phyloP scores from a whole-genome alignment of 2,113 vertebrate species.

The Menidia beryllina region DNA sequence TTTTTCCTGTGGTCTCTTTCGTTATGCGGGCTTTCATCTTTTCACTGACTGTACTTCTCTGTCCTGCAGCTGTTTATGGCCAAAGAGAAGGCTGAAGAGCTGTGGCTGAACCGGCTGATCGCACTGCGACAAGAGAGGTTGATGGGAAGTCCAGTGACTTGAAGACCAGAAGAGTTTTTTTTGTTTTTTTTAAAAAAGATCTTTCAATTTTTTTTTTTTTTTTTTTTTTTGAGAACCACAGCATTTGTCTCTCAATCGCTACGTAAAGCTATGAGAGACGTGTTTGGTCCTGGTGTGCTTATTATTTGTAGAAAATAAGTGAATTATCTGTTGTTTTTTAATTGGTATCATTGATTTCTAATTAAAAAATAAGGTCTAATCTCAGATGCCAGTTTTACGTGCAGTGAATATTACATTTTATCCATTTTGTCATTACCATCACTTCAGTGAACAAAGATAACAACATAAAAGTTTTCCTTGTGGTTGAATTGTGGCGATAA shows the following conservation, averaged over 20 bases:
- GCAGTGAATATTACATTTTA: constrained; percentile 13
- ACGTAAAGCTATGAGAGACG: not conserved
- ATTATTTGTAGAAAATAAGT: constrained; percentile 16
- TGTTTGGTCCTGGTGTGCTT: constrained; percentile 18
- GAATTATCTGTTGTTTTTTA: not conserved
- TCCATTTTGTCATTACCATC: constrained; percentile 10
- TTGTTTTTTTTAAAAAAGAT: not conserved
- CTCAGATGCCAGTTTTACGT: constrained; percentile 1
- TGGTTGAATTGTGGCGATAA: not conserved
- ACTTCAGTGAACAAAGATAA: constrained; percentile 27
- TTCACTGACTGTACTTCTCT: not conserved
- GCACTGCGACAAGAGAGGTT: constrained; percentile 93
- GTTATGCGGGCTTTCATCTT: not conserved
- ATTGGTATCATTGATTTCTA: constrained; percentile 16
- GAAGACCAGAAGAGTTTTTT: constrained; percentile 37
- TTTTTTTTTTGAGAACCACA: constrained; percentile 7
- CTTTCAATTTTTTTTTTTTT: not conserved
- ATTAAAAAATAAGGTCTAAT: not conserved
- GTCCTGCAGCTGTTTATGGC: constrained; percentile 89
- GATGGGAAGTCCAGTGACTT: constrained; percentile 94
- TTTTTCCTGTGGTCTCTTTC: not conserved
- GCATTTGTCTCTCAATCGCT: not conserved
- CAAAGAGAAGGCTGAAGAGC: constrained; percentile 91
- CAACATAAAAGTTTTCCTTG: not conserved
- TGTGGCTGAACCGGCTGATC: constrained; percentile 91